Conservation (phyloP, 2,888 invertebrate species). For the Euproctis similis region DNA sequence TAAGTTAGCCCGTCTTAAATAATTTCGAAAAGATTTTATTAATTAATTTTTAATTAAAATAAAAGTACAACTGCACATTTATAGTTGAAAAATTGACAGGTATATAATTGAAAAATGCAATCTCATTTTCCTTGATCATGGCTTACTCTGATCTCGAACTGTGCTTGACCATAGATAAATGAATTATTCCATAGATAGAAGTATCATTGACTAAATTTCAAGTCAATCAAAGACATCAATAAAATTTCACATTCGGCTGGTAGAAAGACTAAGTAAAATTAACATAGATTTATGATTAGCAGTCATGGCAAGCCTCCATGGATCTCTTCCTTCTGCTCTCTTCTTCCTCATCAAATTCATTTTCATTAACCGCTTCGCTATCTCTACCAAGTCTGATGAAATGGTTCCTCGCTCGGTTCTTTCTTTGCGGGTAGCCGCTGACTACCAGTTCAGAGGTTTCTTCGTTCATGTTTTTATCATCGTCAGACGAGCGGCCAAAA, state of each 20-base stretch:
- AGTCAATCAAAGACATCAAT: no score
- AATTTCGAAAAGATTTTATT: no score
- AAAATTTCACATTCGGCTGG: slow-evolving; percentile 17
- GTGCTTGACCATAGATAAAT: no score
- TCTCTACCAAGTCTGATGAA: slow-evolving; percentile 64
- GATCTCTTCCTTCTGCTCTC: slow-evolving; percentile 54
- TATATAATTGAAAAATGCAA: no score
- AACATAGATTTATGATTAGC: slow-evolving; percentile 47
- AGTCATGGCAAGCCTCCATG: slow-evolving; percentile 43
- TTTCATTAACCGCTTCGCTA: slow-evolving; percentile 52
- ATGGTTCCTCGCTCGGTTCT: slow-evolving; percentile 57
- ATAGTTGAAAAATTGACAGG: slow-evolving; percentile 17
- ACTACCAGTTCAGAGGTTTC: slow-evolving; percentile 39
- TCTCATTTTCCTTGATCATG: no score
- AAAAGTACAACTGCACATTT: slow-evolving; percentile 3
- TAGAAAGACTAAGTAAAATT: slow-evolving; percentile 12
- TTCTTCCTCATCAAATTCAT: slow-evolving; percentile 36
- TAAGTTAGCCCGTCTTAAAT: slow-evolving; percentile 23
- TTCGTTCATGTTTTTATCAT: slow-evolving; percentile 39
- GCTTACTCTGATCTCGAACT: no score
- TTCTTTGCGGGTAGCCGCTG: slow-evolving; percentile 53
- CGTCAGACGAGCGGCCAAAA: slow-evolving; percentile 56
- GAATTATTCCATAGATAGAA: no score
- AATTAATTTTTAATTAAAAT: no score
- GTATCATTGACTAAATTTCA: no score